phyloP scores from a whole-genome alignment of 2,113 vertebrate genomes.

The Dryoscopus gambensis region DNA sequence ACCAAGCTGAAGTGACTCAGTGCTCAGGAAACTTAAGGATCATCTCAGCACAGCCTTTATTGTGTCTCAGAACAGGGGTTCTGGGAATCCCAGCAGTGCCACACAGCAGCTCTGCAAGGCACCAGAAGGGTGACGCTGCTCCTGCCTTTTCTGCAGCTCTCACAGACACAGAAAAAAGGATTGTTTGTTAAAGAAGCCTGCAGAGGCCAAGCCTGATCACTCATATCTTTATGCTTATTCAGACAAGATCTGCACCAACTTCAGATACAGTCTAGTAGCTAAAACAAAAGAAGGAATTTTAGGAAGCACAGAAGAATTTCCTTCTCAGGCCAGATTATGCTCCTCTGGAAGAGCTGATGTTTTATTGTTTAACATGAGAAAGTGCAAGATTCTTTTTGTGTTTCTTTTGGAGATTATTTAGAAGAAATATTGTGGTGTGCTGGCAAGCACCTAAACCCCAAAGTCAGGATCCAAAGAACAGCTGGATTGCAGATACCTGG shows the following conservation, averaged over 20 bases:
- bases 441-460: not conserved
- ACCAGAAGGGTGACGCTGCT: not conserved
- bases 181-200: not conserved
- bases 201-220: not conserved
- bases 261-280: not conserved
- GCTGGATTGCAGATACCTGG: slow-evolving; percentile 24
- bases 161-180: not conserved
- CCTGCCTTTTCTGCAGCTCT: not conserved
- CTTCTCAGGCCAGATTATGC: not conserved
- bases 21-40: not conserved
- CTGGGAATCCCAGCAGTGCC: not conserved
- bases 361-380: slow-evolving; percentile 24
- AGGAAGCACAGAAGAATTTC: slow-evolving; percentile 17
- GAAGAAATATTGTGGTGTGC: not conserved
- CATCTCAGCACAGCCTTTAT: not conserved
- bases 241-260: not conserved
- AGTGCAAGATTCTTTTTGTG: not conserved
- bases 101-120: not conserved
- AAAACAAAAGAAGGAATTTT: slow-evolving; percentile 5
- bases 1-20: not conserved
- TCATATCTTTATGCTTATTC: not conserved
- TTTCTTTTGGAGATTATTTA: slow-evolving; percentile 41
- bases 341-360: not conserved
- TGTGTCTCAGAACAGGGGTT: not conserved
- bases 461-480: not conserved